phyloP scores from a whole-genome alignment of 2,888 invertebrate species.

The Hirtodrosophila trivittata region DNA sequence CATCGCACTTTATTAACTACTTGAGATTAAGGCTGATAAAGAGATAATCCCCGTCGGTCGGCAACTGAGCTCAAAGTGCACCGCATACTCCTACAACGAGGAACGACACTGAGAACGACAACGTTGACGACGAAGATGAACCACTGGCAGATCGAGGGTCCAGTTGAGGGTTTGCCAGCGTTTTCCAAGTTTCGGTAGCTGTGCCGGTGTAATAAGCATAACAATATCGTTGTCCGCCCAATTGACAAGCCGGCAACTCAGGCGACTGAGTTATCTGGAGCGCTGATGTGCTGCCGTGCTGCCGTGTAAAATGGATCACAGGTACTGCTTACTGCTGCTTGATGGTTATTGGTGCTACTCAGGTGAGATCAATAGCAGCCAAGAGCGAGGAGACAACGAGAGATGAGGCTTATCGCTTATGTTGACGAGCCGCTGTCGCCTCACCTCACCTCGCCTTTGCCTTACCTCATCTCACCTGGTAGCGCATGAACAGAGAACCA shows the following conservation, averaged over 20 bases:
- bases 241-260: conserved; percentile 67
- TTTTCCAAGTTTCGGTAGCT: conserved; percentile 73
- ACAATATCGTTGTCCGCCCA: conserved; percentile 82
- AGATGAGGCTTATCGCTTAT: conserved; percentile 74
- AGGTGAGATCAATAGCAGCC: conserved; percentile 82
- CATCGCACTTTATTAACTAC: conserved; percentile 83
- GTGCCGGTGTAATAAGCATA: conserved; percentile 81
- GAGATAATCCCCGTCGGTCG: conserved; percentile 80
- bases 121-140: neutral
- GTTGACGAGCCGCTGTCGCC: conserved; percentile 40
- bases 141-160: conserved; percentile 11
- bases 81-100: conserved; percentile 58
- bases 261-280: conserved; percentile 58
- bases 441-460: conserved; percentile 21
- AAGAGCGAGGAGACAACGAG: conserved; percentile 22
- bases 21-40: conserved; percentile 83
- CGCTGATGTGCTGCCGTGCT: conserved; percentile 38
- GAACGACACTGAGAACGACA: neutral
- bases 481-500: conserved; percentile 32
- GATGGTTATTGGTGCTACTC: conserved; percentile 22
- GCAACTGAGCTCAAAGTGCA: conserved; percentile 65
- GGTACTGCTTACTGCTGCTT: conserved; percentile 38
- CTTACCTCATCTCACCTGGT: conserved; percentile 12
- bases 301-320: conserved; percentile 77
- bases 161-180: conserved; percentile 5